A percentile compares a stretch with the other conserved stretches of the same genome.
Evolutionary conservation across 2,113 vertebrate species (phyloP).

Genomic region (Nothocercus julius): DNA sequence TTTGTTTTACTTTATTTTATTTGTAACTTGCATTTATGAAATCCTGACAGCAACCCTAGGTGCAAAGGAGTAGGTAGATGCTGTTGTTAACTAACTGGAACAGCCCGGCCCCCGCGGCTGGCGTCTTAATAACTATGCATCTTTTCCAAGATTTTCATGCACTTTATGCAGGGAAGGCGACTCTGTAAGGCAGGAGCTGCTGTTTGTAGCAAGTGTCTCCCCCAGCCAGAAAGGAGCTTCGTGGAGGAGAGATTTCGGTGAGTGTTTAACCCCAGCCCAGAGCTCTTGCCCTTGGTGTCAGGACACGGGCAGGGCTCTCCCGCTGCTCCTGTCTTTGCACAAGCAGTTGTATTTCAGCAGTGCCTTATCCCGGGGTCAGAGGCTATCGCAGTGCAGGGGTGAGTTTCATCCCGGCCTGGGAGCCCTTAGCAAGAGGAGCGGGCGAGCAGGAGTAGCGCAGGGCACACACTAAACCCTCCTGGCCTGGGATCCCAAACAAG

Average conservation of each 20-base stretch:
- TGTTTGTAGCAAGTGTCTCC: rapidly evolving
- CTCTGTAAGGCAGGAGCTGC: background rate
- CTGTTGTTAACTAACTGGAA: background rate
- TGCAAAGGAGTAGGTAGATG: background rate
- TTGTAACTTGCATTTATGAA: background rate
- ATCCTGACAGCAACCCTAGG: background rate
- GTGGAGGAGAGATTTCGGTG: no score
- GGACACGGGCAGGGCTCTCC: no score
- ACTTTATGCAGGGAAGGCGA: constrained; percentile 53
- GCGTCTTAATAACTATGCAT: background rate
- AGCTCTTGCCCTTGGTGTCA: no score
- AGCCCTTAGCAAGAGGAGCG: background rate
- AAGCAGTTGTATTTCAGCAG: background rate
- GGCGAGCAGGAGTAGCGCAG: background rate
- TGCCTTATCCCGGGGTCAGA: constrained; percentile 41
- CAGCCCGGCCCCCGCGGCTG: background rate
- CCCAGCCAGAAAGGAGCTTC: no score
- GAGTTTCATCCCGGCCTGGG: rapidly evolving
- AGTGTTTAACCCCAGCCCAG: no score
- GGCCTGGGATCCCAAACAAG: background rate
- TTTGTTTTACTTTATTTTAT: background rate
- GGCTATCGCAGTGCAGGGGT: background rate
- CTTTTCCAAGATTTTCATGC: constrained; percentile 50
- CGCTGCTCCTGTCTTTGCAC: background rate
- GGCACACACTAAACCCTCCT: background rate